Base-by-base conservation (phyloP, 2,113 vertebrate genomes). In the Emydocephalus ijimae region DNA sequence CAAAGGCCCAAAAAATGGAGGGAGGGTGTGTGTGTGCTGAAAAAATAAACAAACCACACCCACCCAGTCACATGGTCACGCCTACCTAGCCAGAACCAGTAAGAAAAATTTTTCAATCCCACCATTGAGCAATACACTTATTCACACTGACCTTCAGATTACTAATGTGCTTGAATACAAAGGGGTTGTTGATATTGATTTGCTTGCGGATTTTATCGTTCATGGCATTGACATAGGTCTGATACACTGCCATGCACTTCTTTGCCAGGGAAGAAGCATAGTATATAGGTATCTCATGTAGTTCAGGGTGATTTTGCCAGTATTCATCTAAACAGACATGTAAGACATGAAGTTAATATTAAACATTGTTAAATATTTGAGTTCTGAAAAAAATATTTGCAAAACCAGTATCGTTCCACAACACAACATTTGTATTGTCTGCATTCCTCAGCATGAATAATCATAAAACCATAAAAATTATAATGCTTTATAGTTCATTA, bases 201-300 rank as follows among this genome's bases (percentile, higher is more conserved):
- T 99, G 99, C 92, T 99, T 99, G 95, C 99, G 99, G 95, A 99
- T 99, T 95, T 99, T 99, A 97, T 99, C 99, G 1, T 99, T 99
- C 99, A 99, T 99, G 92, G 99, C 99, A 1, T 99, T 99, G 85
- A 99, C 99, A 0, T 99, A 99, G 0, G 99, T 99, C 98, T 99
- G 99, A 95, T 99, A 99, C 90, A 99, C 99, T 0, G 99, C 99
- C 99, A 99, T 99, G 92, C 99, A 99, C 93, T 99, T 99, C 97
- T 99, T 99, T 26, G 99, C 99, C 98, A 99, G 93, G 6, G 99
- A 99, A 0, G 99, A 99, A 0, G 99, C 99, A 0, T 99, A 99
- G 95, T 99, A 99, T 94, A 99, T 99, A 2, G 99, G 99, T 88
- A 99, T 99, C 93, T 99, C 99, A 0, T 99, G 99, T 39, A 99